These are phyloP conservation scores for Peromyscus nudipes DNA, from an alignment of 2,797 vertebrate species.

Conservation along the genomic window DNA sequence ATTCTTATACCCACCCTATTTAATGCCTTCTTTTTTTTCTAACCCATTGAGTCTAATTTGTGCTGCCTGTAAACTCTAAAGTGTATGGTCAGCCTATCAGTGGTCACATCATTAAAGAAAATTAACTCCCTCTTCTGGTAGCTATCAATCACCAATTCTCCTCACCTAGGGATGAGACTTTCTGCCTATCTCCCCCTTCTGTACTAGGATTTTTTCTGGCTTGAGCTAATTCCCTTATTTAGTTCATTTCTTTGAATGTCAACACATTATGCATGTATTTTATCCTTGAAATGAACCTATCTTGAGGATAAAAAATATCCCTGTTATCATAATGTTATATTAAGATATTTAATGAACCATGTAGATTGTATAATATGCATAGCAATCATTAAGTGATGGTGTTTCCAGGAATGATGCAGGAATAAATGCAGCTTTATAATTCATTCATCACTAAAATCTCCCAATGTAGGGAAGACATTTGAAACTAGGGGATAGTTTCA, in stretches of 20 bases:
- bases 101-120: not conserved
- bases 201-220: not conserved
- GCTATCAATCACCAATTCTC: not conserved
- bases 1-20: not conserved
- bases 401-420: conserved; percentile 37
- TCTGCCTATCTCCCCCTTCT: not conserved
- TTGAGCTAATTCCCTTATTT: not conserved
- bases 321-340: not conserved
- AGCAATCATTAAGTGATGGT: not conserved
- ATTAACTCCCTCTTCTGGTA: not conserved
- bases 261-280: not conserved
- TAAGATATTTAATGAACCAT: conserved; percentile 46
- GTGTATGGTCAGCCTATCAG: not conserved
- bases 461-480: conserved; percentile 2
- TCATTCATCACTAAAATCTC: not conserved
- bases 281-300: not conserved
- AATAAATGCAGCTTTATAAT: not conserved
- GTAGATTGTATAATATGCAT: not conserved
- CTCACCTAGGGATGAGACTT: not conserved
- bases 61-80: not conserved
- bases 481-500: conserved; percentile 38
- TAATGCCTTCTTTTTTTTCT: not conserved
- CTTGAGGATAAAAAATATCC: not conserved
- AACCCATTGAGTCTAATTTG: not conserved
- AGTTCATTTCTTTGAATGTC: conserved; percentile 10